phyloP scores from a whole-genome alignment of 2,797 vertebrate species.

The Euphonia xanthogaster region DNA sequence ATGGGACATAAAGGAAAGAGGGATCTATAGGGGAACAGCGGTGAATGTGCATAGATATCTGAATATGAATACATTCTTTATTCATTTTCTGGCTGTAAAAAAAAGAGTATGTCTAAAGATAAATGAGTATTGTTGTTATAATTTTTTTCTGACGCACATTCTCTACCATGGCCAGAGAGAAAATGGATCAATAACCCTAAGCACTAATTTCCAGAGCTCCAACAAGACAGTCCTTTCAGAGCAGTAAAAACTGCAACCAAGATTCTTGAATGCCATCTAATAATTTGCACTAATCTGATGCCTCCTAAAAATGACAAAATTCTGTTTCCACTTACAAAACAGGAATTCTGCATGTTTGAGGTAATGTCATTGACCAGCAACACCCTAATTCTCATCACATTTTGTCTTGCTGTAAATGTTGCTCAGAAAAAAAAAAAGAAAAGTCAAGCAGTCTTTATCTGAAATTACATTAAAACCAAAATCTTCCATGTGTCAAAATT shows the following conservation, averaged over 20 bases:
- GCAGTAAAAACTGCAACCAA: neutral
- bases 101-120: neutral
- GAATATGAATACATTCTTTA: neutral
- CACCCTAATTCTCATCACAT: neutral
- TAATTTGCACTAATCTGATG: neutral
- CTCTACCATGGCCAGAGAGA: neutral
- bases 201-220: neutral
- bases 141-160: neutral
- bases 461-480: neutral
- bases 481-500: neutral
- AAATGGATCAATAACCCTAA: constrained; percentile 7
- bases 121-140: neutral
- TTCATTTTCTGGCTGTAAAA: neutral
- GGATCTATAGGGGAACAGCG: neutral
- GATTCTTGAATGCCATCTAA: neutral
- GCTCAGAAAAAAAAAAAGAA: neutral
- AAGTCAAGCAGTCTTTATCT: neutral
- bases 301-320: neutral
- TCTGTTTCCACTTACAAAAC: neutral
- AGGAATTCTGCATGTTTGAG: neutral
- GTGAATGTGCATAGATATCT: neutral
- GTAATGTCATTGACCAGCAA: neutral
- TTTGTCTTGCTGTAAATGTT: neutral
- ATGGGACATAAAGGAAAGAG: neutral
- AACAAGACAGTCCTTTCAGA: neutral